Evolutionary conservation across 2,888 invertebrate species (phyloP), one percentile per base, ranked within the genome.

Genomic region (Periphyllus acericola): DNA sequence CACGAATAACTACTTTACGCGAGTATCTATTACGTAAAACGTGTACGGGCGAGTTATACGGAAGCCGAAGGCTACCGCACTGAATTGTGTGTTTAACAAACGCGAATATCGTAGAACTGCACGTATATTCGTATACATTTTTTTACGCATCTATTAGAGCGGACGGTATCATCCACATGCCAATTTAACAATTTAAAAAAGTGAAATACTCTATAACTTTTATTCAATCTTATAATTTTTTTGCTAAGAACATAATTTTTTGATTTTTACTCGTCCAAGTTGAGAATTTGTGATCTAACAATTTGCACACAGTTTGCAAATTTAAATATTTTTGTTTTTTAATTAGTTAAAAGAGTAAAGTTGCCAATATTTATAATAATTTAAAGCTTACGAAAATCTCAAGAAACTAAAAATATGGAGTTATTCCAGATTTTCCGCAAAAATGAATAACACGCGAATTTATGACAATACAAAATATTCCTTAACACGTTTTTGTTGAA

Each of bases 361-460:
- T 36, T 72, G 21, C 21, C 72, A 72, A 72, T 32, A 72, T 21
- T 34, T 17, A 5, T 68, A 72, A 72, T 32, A 71, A 32, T 71
- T 3, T 71, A 71, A 72, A 34, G 19, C 34, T 19, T 4, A 21
- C 21, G 8, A 2, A 1, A 72, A 21, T 34, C 40, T 4, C 1
- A 25, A 74, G 74, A 74, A 74, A 36, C 40, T 40, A 74, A 74
- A 36, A 40, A 34, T 74, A 25, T 74, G 74, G 74, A 74, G 17
- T 25, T 4, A 36, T 21, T 40, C 36, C 74, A 74, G 25, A 74
- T 74, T 74, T 36, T 36, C 25, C 25, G 36, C 25, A 25, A 74
- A 25, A 36, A 36, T 25, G 40, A 74, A 40, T 74, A 74, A 74
- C 74, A 74, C 9, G 6, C 11, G 74, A 6, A 36, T 36, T 74